Evolutionary conservation across 2,888 invertebrate species (phyloP).

Genomic region (Sepioteuthis lessoniana): DNA sequence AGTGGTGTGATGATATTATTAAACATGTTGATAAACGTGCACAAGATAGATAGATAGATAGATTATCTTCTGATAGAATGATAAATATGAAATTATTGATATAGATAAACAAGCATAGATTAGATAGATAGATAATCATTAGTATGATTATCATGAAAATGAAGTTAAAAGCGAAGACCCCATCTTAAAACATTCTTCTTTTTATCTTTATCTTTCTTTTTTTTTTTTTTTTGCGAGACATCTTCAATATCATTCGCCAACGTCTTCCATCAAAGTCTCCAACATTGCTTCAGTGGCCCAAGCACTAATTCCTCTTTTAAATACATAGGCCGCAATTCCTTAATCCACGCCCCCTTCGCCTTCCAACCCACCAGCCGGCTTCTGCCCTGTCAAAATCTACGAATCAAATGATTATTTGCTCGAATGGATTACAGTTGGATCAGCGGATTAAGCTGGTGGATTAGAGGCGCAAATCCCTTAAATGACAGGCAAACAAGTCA

Average conservation of each 20-base stretch:
- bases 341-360: neutral
- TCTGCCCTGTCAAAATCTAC: neutral
- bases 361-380: neutral
- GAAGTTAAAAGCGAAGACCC: no score
- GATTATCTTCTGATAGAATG: no score
- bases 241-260: neutral
- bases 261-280: neutral
- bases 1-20: no score
- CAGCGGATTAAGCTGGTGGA: neutral
- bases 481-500: conserved; percentile 8
- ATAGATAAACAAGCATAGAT: no score
- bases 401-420: conserved; percentile 20
- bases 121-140: no score
- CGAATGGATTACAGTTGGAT: neutral
- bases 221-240: neutral
- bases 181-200: no score
- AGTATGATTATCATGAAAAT: no score
- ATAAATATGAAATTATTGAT: no score
- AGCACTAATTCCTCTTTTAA: neutral
- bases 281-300: neutral
- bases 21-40: no score
- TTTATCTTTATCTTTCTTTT: neutral
- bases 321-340: neutral
- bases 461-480: neutral
- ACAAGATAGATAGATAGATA: no score